Conservation (phyloP, 2,113 vertebrate genomes). For the Pachycephala philippinensis region DNA sequence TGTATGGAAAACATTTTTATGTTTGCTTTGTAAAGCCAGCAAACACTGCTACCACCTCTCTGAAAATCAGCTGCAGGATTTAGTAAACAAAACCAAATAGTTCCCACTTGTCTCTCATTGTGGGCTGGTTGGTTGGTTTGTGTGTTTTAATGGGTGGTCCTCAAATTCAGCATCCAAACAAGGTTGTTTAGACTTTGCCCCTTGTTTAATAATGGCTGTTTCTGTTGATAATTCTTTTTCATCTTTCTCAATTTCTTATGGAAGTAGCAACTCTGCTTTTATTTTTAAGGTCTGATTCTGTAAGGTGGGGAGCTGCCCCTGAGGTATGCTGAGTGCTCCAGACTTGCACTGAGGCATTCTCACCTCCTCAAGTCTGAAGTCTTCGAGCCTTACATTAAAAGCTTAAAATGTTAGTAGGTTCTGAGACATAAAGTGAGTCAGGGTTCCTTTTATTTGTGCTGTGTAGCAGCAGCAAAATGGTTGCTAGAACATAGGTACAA, state of each 20-base stretch:
- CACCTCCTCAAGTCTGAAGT: not conserved
- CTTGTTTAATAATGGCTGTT: not conserved
- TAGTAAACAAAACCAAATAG: not conserved
- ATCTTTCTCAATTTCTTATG: not conserved
- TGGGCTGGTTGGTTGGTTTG: not conserved
- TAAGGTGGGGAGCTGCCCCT: not conserved
- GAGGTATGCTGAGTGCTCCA: not conserved
- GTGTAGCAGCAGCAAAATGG: not conserved
- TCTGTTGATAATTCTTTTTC: not conserved
- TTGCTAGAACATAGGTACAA: not conserved
- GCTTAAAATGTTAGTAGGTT: not conserved
- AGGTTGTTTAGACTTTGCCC: not conserved
- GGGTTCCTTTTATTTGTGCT: not conserved
- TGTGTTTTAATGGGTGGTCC: not conserved
- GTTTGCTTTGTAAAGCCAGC: not conserved
- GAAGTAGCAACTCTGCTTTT: not conserved
- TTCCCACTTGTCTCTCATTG: not conserved
- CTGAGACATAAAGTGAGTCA: not conserved
- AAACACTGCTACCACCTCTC: not conserved
- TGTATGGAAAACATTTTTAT: not conserved
- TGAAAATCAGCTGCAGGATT: not conserved
- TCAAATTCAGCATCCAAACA: not conserved
- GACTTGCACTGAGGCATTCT: not conserved
- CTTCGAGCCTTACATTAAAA: not conserved
- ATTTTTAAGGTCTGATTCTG: not conserved